Evolutionary conservation across 2,888 invertebrate species (phyloP), one percentile per base, ranked within the genome.

Genomic region (Meteorus cinctellus): DNA sequence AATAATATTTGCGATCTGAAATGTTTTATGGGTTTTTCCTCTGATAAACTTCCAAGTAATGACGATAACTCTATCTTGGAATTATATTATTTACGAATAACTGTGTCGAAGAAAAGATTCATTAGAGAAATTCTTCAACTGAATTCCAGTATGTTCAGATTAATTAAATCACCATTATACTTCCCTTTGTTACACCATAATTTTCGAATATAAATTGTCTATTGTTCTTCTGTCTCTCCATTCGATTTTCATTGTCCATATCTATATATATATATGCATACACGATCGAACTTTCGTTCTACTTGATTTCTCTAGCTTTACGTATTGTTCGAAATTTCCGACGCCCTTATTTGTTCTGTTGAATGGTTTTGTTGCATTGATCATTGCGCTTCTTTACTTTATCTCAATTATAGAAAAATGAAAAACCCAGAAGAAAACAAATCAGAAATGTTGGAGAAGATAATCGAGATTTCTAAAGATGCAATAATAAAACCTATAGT

Each of bases 321-420:
- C 24, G 51, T 36, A 59, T 73, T 70, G 55, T 55, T 55, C n/a
- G 24, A 8, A 24, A 24, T 55, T 48, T 4, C 6, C 48, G 48
- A 48, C 63, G 16, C 36, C n/a, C 16, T 60, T 19, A 34, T n/a
- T 60, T 29, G 29, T 31, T 16, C 24, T 31, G 16, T 55, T 59
- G 59, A 48, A 67, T 41, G n/a, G 48, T 55, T 55, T 19, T 6
- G 19, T 14, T 45, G 67, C n/a, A 45, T 45, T 41, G 41, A 8
- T 41, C 27, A 59, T 24, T 31, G 27, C 16, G 4, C 4, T 45
- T 14, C 4, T n/a, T 4, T 16, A 2, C n/a, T 48, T 48, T 0
- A 1, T 48, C 14, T 48, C 14, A 16, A 48, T 10, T 0, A 41
- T 4, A 48, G 0, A n/a, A 48, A 48, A 16, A 48, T 4, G 16